Evolutionary conservation across 2,888 invertebrate species (phyloP), one percentile per base, ranked within the genome.

Genomic region (Dryobotodes eremita): DNA sequence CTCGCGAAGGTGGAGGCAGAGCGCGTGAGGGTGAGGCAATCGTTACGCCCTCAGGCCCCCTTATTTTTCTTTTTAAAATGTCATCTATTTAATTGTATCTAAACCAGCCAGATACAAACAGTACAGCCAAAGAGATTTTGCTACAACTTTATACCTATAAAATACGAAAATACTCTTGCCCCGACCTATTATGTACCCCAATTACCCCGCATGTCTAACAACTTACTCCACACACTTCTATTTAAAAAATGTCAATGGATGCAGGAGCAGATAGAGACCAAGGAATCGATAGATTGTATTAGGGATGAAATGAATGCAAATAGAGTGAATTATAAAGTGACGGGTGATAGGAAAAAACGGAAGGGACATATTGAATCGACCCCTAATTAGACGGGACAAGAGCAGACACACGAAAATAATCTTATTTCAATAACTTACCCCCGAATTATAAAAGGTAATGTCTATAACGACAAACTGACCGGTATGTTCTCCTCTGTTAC

Each of bases 401-500:
- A 65, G 15, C 42, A n/a, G 42, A 65, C n/a, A 42, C 5, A 42
- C 42, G 15, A 23, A 10, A 64, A 42, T n/a, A 65, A 65, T 42
- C 4, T 13, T 4, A 2, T 42, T 42, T 42, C 42, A 42, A 42
- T 42, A 42, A 42, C 42, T 42, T 42, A 42, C 42, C 17, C 3
- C 46, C 11, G 11, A 66, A 46, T 6, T 20, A 20, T 17, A 11
- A 42, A 42, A 66, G 6, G 11, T 65, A 17, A 66, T 3, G 42
- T 46, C 11, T 46, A 13, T 11, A n/a, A 17, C 6, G 23, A n/a
- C 36, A 42, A 42, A 48, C 57, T 59, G n/a, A 76, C n/a, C 10
- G 6, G 17, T n/a, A n/a, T 59, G 5, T 48, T 48, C 48, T 36
- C 26, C 5, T 73, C 61, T 66, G 42, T 79, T 79, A 8, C 82